These are phyloP conservation scores for Pissodes strobi DNA, from an alignment of 1,140 invertebrate genomes.

Conservation along the genomic window DNA sequence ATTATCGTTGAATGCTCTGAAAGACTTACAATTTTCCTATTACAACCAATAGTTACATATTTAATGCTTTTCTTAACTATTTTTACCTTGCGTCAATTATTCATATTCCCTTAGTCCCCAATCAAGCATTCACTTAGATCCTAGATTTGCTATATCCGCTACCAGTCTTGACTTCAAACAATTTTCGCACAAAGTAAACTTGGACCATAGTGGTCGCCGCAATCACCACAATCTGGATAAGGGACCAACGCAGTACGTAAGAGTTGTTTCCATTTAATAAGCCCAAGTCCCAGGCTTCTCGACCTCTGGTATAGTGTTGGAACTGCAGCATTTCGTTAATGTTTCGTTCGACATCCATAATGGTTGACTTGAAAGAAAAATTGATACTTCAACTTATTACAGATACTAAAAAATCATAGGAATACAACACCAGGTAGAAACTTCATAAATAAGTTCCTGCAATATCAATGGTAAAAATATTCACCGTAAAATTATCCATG, in stretches of 20 bases:
- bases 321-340: slow-evolving; percentile 85
- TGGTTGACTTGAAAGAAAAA: slow-evolving; percentile 65
- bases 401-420: too few species aligned
- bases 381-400: background rate
- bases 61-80: too few species aligned
- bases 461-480: too few species aligned
- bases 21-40: too few species aligned
- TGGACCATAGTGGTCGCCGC: slow-evolving; percentile 74
- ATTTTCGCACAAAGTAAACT: slow-evolving; percentile 86
- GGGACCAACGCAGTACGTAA: slow-evolving; percentile 86
- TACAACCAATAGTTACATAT: too few species aligned
- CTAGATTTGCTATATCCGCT: slow-evolving; percentile 61
- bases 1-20: too few species aligned
- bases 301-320: slow-evolving; percentile 77
- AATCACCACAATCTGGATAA: slow-evolving; percentile 84
- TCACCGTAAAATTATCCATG: slow-evolving; percentile 89
- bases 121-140: slow-evolving; percentile 36
- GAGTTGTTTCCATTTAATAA: slow-evolving; percentile 80
- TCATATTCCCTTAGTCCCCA: background rate
- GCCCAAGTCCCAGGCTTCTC: slow-evolving; percentile 81
- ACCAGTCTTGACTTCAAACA: slow-evolving; percentile 78
- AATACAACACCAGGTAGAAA: too few species aligned
- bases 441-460: too few species aligned
- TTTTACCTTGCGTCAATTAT: background rate
- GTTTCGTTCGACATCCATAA: slow-evolving; percentile 78